These are phyloP conservation scores for Ceratotherium simum DNA, from an alignment of 2,113 vertebrate genomes.

Conservation along the genomic window DNA sequence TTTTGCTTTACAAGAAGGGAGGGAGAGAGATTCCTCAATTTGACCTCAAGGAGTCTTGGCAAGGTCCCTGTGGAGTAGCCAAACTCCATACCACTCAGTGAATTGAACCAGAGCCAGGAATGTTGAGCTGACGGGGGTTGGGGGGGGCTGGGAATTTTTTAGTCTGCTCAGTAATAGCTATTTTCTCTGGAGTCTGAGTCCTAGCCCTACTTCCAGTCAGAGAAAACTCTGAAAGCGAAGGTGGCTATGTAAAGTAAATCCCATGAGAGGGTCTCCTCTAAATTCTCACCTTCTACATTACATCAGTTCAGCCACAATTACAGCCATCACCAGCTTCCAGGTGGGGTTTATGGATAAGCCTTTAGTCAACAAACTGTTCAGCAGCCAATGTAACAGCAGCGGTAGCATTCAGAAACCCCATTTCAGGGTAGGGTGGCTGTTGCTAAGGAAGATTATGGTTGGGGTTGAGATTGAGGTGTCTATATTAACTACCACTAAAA, in stretches of 20 bases:
- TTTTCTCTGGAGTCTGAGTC: slow-evolving; percentile 12
- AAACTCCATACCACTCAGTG: slow-evolving; percentile 39
- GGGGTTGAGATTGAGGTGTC: neutral
- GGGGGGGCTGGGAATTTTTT: neutral
- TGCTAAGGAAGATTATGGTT: slow-evolving; percentile 18
- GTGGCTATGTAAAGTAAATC: slow-evolving; percentile 16
- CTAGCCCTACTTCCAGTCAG: neutral
- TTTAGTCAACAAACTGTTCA: neutral
- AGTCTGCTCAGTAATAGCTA: neutral
- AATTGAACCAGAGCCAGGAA: slow-evolving; percentile 53
- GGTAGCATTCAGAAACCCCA: neutral
- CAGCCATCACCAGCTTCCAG: neutral
- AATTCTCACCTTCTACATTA: neutral
- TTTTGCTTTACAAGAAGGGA: slow-evolving; percentile 60
- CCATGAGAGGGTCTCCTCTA: neutral
- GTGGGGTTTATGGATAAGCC: slow-evolving; percentile 5
- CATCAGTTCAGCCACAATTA: neutral
- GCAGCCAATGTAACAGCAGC: neutral
- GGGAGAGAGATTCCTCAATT: slow-evolving; percentile 34
- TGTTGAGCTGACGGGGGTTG: slow-evolving; percentile 30
- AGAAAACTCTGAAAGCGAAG: neutral
- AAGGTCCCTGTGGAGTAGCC: slow-evolving; percentile 59
- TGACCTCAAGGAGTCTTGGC: slow-evolving; percentile 63
- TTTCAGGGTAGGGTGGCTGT: neutral
- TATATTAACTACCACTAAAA: slow-evolving; percentile 56